Conservation (phyloP, 2,797 vertebrate species). For the Melopsittacus undulatus region DNA sequence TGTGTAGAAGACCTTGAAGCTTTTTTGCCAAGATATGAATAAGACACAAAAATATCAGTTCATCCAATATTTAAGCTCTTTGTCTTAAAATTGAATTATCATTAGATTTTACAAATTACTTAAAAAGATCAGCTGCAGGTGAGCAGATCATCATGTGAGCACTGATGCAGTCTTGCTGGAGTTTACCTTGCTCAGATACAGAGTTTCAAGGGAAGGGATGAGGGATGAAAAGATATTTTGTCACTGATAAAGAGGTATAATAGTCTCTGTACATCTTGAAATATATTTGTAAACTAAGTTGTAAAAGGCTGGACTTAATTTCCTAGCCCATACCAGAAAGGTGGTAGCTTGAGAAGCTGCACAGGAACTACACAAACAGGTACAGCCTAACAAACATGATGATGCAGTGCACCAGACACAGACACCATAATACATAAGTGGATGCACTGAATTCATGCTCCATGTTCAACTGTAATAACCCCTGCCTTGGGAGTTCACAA, state of each 20-base stretch:
- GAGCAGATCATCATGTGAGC: background rate
- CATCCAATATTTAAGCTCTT: background rate
- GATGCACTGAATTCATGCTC: background rate
- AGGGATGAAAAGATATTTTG: background rate
- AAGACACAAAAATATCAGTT: background rate
- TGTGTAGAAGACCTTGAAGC: background rate
- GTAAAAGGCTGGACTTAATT: background rate
- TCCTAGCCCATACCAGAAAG: background rate
- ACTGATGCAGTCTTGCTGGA: background rate
- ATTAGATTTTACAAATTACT: background rate
- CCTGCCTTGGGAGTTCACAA: background rate
- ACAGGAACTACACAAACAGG: background rate
- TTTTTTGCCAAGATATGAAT: background rate
- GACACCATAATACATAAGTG: background rate
- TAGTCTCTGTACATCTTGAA: background rate
- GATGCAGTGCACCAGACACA: background rate
- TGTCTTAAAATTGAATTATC: background rate
- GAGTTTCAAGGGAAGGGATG: background rate
- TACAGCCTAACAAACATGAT: background rate
- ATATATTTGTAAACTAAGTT: background rate
- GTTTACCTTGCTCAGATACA: background rate
- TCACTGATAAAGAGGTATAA: background rate
- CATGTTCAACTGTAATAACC: background rate
- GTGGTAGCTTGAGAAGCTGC: background rate
- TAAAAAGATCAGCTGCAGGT: background rate